These are phyloP conservation scores for Melangyna quadrimaculata DNA, from an alignment of 2,888 invertebrate species.

Conservation along the genomic window DNA sequence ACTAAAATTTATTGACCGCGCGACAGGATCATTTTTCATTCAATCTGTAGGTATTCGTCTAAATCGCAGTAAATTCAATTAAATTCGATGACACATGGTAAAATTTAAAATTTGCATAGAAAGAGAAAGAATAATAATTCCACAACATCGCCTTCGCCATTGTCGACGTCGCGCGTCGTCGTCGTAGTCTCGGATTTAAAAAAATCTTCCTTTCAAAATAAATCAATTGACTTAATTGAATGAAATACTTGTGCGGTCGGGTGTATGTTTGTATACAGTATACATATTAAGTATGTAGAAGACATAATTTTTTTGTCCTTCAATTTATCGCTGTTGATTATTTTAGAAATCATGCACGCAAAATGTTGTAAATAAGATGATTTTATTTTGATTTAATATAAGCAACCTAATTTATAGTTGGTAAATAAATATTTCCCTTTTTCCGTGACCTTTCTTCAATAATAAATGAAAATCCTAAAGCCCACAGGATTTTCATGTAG, in stretches of 20 bases:
- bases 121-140: not conserved
- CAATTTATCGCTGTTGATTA: not conserved
- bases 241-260: conserved; percentile 3
- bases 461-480: too few species aligned
- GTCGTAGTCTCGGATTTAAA: conserved; percentile 5
- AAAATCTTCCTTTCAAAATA: conserved; percentile 34
- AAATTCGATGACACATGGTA: conserved; percentile 20
- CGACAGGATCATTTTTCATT: conserved; percentile 6
- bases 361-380: not conserved
- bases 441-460: too few species aligned
- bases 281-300: too few species aligned
- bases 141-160: not conserved
- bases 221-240: conserved; percentile 33
- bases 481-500: too few species aligned
- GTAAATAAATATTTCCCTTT: too few species aligned
- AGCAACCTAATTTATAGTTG: too few species aligned
- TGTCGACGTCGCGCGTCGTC: too few species aligned
- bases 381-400: not conserved
- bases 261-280: not conserved
- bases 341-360: not conserved
- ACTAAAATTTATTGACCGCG: not conserved
- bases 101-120: conserved; percentile 17
- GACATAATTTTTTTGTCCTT: not conserved
- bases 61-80: conserved; percentile 26
- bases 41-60: not conserved